Evolutionary conservation across 2,888 invertebrate species (phyloP).

Genomic region (Orchesella flavescens): DNA sequence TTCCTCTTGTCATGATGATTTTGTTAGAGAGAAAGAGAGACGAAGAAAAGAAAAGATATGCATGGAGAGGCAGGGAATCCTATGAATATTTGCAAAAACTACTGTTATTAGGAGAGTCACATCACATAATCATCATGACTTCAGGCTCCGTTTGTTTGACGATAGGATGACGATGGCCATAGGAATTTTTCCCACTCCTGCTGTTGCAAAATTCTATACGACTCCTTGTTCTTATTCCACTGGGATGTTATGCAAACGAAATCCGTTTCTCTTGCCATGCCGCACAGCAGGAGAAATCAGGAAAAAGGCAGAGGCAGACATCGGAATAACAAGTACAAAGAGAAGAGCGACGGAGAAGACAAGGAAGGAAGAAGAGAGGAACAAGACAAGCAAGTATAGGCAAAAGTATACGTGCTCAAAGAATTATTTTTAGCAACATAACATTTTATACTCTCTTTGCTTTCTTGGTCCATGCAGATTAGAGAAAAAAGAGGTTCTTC

Average conservation of each 20-base stretch:
- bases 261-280: slow-evolving; percentile 3
- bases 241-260: neutral
- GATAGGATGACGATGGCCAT: neutral
- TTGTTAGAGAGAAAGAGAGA: too few species aligned
- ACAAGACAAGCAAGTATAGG: too few species aligned
- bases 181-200: neutral
- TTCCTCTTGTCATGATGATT: neutral
- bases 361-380: neutral
- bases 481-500: too few species aligned
- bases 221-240: too few species aligned
- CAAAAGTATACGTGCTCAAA: slow-evolving; percentile 7
- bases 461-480: too few species aligned
- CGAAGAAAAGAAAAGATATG: too few species aligned
- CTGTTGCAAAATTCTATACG: neutral
- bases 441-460: neutral
- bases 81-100: neutral
- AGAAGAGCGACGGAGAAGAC: neutral
- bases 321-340: neutral
- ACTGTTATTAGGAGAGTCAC: neutral
- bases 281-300: slow-evolving; percentile 23
- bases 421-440: neutral
- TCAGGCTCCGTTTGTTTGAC: neutral
- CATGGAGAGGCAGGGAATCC: too few species aligned
- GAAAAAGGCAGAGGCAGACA: too few species aligned
- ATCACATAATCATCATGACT: neutral